Conservation (phyloP, 2,797 vertebrate species). For the Hoplostethus atlanticus region DNA sequence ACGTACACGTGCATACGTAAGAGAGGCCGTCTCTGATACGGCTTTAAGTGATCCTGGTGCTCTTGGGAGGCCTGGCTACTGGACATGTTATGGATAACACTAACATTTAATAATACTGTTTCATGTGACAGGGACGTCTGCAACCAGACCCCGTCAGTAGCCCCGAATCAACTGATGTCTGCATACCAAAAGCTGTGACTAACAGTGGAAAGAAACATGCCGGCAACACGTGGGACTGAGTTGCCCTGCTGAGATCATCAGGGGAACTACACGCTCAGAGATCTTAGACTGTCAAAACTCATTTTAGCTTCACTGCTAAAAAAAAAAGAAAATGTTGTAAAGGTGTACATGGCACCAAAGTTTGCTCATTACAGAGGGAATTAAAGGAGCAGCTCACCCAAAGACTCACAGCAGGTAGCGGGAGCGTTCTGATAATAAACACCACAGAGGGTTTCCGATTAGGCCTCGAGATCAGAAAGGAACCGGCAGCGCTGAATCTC, state of each 20-base stretch:
- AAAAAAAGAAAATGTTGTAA: neutral
- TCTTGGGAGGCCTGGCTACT: neutral
- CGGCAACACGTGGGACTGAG: constrained; percentile 7
- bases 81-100: neutral
- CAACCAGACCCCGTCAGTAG: neutral
- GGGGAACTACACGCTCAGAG: neutral
- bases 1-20: neutral
- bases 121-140: neutral
- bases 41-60: neutral
- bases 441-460: constrained; percentile 1
- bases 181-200: neutral
- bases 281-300: neutral
- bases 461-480: neutral
- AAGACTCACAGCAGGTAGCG: constrained; percentile 3
- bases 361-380: neutral
- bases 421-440: constrained; percentile 13
- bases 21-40: neutral
- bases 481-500: neutral
- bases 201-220: constrained; percentile 2
- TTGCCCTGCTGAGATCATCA: constrained; percentile 4
- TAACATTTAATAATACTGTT: neutral
- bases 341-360: neutral
- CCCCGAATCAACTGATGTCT: constrained; percentile 1
- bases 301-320: neutral
- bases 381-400: neutral